phyloP scores from a whole-genome alignment of 2,113 vertebrate species.

The Carassius gibelio region DNA sequence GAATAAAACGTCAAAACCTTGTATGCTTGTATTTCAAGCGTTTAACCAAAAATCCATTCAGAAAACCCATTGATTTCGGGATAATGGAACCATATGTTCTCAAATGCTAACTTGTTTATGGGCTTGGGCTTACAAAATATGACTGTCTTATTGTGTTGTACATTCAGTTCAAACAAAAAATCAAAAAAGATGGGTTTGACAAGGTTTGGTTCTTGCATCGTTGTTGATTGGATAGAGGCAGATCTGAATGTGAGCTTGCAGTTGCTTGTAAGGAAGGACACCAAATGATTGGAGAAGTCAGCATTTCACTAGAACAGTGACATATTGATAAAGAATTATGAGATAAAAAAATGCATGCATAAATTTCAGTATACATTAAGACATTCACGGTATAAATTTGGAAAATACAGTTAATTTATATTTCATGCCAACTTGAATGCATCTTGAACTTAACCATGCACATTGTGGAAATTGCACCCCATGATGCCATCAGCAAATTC shows the following conservation, averaged over 20 bases:
- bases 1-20: background rate
- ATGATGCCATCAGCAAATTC: background rate
- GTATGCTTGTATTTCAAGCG: background rate
- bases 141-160: too few species aligned
- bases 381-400: background rate
- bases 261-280: too few species aligned
- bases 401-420: background rate
- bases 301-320: background rate
- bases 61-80: too few species aligned
- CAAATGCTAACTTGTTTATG: too few species aligned
- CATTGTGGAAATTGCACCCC: background rate
- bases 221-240: too few species aligned
- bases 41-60: background rate
- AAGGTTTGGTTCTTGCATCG: too few species aligned
- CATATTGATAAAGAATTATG: background rate
- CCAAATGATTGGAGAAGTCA: background rate
- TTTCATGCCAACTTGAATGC: background rate
- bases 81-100: too few species aligned
- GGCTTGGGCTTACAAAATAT: too few species aligned
- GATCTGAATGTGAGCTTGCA: too few species aligned
- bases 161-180: too few species aligned
- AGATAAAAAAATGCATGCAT: background rate
- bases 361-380: background rate
- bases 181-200: too few species aligned
- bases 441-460: background rate